Conservation (phyloP, 1,140 invertebrate species). For the Holcopasites calliopsidis region DNA sequence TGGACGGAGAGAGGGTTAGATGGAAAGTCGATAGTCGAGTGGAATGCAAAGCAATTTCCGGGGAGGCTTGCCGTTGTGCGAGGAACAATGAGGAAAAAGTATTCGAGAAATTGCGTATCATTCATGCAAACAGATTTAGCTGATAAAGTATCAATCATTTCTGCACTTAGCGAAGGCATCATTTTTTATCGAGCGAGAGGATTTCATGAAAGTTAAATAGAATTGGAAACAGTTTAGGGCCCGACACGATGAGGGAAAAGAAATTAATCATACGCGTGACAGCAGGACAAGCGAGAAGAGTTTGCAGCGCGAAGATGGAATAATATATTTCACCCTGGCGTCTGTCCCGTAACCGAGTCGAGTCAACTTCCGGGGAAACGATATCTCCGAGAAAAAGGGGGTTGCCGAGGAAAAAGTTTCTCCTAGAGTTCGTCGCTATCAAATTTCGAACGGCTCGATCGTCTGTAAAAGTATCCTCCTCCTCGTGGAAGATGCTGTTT, state of each 20-base stretch:
- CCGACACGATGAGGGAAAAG: neutral
- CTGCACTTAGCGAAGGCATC: too few relatives aligned
- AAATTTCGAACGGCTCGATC: slow-evolving; percentile 16
- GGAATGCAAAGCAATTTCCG: slow-evolving; percentile 40
- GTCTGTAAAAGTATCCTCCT: slow-evolving; percentile 6
- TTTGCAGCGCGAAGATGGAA: neutral
- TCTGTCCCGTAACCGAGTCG: neutral
- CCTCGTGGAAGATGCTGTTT: neutral
- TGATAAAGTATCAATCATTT: too few relatives aligned
- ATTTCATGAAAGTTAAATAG: neutral
- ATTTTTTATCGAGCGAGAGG: neutral
- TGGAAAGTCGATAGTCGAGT: slow-evolving; percentile 46
- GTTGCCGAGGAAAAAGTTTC: neutral
- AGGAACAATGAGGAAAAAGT: neutral
- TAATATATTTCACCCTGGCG: neutral
- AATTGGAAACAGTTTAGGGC: neutral
- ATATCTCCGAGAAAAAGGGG: neutral
- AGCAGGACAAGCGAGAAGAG: neutral
- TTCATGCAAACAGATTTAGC: too few relatives aligned
- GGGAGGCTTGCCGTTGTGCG: neutral
- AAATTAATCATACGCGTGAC: slow-evolving; percentile 10
- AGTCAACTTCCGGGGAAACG: slow-evolving; percentile 4
- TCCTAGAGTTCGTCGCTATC: neutral
- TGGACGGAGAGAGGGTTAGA: slow-evolving; percentile 28
- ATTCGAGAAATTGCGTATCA: slow-evolving; percentile 8